Base-by-base conservation (phyloP, 37 sponge, comb jelly and placozoan genomes). In the Mnemiopsis leidyi region DNA sequence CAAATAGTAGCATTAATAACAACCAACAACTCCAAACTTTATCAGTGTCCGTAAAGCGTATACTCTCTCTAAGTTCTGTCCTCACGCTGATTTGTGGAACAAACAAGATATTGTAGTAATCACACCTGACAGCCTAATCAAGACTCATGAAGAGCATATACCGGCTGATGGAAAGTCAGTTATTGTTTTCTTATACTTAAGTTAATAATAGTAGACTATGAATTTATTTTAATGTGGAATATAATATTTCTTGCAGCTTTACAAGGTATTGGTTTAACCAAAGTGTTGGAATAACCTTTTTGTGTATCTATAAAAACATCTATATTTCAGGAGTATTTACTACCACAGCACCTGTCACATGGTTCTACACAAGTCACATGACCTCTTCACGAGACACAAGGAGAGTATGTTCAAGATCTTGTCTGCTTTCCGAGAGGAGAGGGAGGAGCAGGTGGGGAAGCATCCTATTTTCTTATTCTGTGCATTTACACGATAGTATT, bases 281-380 rank as follows among this genome's bases (percentile, higher is more conserved):
- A n/a, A n/a, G n/a, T n/a, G n/a, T n/a, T n/a, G n/a, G n/a, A n/a
- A n/a, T n/a, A n/a, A n/a, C n/a, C n/a, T n/a, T n/a, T n/a, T n/a
- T n/a, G n/a, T n/a, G n/a, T n/a, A n/a, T n/a, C n/a, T n/a, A n/a
- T n/a, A n/a, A n/a, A n/a, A n/a, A n/a, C n/a, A n/a, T n/a, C n/a
- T n/a, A n/a, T n/a, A n/a, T n/a, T n/a, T 77, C 79, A 77, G 79
- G 79, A 77, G 79, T 32, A 77, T 34, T 31, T 77, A 77, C 79
- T 77, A 31, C 79, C 30, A 32, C 32, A 33, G 32, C 79, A 77
- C 79, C 26, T 77, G 79, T 32, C 79, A 77, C 35, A 0, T 77
- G 79, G 32, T 77, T 16, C 36, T 77, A 32, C 79, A 77, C 36
- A 77, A 77, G 79, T 77, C 79, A 77, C 79, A 77, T 32, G 79